Base-by-base conservation (phyloP, 2,797 vertebrate species). In the Epinephelus coioides region DNA sequence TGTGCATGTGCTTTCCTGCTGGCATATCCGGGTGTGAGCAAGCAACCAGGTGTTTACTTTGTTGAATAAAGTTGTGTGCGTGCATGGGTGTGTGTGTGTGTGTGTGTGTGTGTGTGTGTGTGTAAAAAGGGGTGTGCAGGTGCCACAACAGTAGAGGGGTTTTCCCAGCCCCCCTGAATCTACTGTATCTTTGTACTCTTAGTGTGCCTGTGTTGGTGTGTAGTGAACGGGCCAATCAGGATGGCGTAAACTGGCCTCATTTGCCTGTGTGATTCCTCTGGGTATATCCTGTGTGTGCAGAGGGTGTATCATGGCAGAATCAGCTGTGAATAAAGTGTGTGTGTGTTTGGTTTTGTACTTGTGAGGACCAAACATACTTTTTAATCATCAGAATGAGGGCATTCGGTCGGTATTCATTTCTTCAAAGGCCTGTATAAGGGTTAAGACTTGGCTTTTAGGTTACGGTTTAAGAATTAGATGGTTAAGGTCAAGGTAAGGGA, bases 11-110 rank as follows among this genome's bases (percentile, higher is more conserved):
- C 46, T 59, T 77, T 83, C 68, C 59, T 85, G 65, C 57, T 73
- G 30, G 55, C 75, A 67, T 69, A 88, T 93, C 83, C 85, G 86
- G 91, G 84, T 88, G 2, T 65, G 69, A 83, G 65, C 5, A 2
- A 69, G 56, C 73, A 79, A 68, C 70, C 82, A 79, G 71, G 79
- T 93, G 91, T 91, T 92, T 84, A 86, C 89, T 86, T 79, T 84
- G 85, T 78, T 64, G 51, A 85, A 86, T 86, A 87, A 74, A 80
- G 38, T 47, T 19, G 19, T 34, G 83, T 81, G 77, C 65, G 27
- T 64, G 73, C 65, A 51, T 65, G 73, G 64, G 1, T 27, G 27
- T 1, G 27, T 19, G 19, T 34, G 83, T 81, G 77, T 67, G 50
- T 69, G 65, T 44, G 4, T 12, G 13, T 25, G 43, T 5, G 25